A percentile compares a stretch with the other conserved stretches of the same genome.
Conservation (phyloP, 2,797 vertebrate genomes). For the Gobionotothen gibberifrons region DNA sequence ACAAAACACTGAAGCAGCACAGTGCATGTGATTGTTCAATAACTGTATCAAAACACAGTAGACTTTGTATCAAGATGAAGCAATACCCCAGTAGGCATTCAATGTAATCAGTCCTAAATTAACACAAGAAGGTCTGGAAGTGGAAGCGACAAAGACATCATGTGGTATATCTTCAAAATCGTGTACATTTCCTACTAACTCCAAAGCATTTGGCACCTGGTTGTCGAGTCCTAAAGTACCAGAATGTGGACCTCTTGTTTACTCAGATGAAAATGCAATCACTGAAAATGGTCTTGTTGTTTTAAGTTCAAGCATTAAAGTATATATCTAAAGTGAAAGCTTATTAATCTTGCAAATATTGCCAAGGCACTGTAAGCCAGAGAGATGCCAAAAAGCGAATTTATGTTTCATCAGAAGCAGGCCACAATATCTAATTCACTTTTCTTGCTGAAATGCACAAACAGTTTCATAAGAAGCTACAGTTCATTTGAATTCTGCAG, state of each 20-base stretch:
- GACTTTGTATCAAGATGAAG: not conserved
- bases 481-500: conserved; percentile 1
- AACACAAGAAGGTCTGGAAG: not conserved
- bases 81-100: not conserved
- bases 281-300: too few species aligned
- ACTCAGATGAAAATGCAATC: not conserved
- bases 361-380: not conserved
- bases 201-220: too few species aligned
- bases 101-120: not conserved
- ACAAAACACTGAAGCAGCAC: not conserved
- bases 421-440: not conserved
- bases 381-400: not conserved
- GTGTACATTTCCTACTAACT: not conserved
- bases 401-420: not conserved
- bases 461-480: not conserved
- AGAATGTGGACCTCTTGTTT: too few species aligned
- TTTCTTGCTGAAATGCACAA: not conserved
- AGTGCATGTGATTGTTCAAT: not conserved
- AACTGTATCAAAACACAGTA: not conserved
- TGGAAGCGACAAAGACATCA: not conserved
- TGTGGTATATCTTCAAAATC: not conserved
- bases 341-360: not conserved
- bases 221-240: too few species aligned
- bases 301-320: too few species aligned
- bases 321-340: too few species aligned